phyloP scores from a whole-genome alignment of 2,113 vertebrate species.

The Sardina pilchardus region DNA sequence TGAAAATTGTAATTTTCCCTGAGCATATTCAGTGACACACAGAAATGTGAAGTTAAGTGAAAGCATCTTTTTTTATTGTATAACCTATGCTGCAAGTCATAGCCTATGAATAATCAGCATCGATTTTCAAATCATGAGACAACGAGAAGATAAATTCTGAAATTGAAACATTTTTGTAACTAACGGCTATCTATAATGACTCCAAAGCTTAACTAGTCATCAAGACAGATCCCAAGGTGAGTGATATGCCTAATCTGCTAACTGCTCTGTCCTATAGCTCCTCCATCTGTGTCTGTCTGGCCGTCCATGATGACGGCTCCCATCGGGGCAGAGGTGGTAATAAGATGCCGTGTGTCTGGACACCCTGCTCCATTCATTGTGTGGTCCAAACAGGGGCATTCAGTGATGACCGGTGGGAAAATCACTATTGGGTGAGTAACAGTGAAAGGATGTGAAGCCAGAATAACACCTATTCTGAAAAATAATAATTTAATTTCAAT shows the following conservation, averaged over 20 bases:
- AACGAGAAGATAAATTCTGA: not conserved
- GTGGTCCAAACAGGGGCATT: slow-evolving; percentile 70
- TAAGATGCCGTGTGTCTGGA: slow-evolving; percentile 72
- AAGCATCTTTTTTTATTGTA: not conserved
- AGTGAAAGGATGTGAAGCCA: not conserved
- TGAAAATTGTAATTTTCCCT: not conserved
- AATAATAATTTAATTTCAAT: no score
- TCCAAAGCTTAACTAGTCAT: no score
- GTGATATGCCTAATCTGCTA: not conserved
- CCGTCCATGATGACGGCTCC: slow-evolving; percentile 62
- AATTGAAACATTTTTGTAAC: not conserved
- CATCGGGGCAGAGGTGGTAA: slow-evolving; percentile 61
- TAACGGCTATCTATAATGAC: no score
- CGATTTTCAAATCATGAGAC: no score
- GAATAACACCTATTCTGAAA: not conserved
- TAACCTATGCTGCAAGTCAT: not conserved
- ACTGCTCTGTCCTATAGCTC: slow-evolving; percentile 51
- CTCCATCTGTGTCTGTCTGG: slow-evolving; percentile 67
- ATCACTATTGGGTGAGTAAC: slow-evolving; percentile 60
- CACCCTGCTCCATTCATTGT: slow-evolving; percentile 66
- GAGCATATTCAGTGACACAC: no score
- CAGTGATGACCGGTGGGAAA: slow-evolving; percentile 69
- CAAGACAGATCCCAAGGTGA: not conserved
- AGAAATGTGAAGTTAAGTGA: not conserved
- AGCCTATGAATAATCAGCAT: not conserved